Percentiles rank a stretch among this genome's conserved stretches.
Conservation (phyloP, 2,797 vertebrate species). For the Sebastes elongatus region DNA sequence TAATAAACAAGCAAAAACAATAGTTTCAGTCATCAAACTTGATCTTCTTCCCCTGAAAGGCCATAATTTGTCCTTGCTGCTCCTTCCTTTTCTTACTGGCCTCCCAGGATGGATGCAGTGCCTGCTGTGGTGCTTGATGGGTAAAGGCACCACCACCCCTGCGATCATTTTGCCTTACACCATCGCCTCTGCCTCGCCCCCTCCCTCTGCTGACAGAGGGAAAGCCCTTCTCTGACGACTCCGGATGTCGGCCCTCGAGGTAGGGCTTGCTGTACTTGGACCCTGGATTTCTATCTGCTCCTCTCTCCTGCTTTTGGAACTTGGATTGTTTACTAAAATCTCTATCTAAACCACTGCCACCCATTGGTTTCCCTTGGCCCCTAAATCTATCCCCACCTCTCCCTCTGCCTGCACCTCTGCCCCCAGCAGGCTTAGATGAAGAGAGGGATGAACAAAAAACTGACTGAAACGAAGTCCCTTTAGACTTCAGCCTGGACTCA, state of each 20-base stretch:
- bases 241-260: neutral
- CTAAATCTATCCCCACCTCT: slow-evolving; percentile 41
- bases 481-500: slow-evolving; percentile 62
- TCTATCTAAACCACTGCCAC: slow-evolving; percentile 1
- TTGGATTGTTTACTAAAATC: slow-evolving; percentile 36
- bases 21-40: slow-evolving; percentile 87
- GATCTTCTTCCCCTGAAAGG: slow-evolving; percentile 96
- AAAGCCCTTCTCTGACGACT: slow-evolving; percentile 12
- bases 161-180: slow-evolving; percentile 53
- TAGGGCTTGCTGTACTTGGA: slow-evolving; percentile 25
- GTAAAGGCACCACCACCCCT: slow-evolving; percentile 58
- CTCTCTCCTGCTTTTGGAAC: slow-evolving; percentile 56
- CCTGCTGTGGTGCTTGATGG: slow-evolving; percentile 67
- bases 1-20: neutral
- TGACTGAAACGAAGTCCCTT: slow-evolving; percentile 79
- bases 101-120: slow-evolving; percentile 97
- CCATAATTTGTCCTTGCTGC: slow-evolving; percentile 89
- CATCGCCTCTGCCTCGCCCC: slow-evolving; percentile 45
- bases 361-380: slow-evolving; percentile 17
- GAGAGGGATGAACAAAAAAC: slow-evolving; percentile 89
- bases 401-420: slow-evolving; percentile 40
- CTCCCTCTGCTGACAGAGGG: slow-evolving; percentile 71
- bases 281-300: slow-evolving; percentile 15
- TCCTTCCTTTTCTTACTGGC: slow-evolving; percentile 93
- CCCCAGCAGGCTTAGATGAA: slow-evolving; percentile 27